phyloP scores from a whole-genome alignment of 1,140 invertebrate species.

The Megalonaias nervosa region DNA sequence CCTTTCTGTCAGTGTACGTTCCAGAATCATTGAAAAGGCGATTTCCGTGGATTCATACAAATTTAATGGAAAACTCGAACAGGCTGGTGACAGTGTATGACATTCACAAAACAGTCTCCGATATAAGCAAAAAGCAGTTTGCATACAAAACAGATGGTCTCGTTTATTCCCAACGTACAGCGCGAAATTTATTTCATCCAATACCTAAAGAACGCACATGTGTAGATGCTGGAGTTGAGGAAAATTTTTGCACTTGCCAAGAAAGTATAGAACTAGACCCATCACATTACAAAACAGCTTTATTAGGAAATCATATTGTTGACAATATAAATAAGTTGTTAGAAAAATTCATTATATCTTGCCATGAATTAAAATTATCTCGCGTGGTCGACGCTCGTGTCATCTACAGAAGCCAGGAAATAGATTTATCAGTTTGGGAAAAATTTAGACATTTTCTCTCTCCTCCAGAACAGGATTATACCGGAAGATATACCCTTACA shows the following conservation, averaged over 20 bases:
- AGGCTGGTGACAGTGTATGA: constrained; percentile 12
- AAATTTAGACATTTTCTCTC: too few species aligned
- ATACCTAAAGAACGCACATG: neutral
- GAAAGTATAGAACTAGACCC: neutral
- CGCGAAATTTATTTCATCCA: neutral
- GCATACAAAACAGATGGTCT: neutral
- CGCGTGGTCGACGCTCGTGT: neutral
- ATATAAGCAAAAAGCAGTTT: constrained; percentile 1
- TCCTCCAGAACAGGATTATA: too few species aligned
- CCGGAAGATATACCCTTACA: too few species aligned
- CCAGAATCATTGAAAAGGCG: constrained; percentile 8
- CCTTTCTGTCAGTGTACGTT: constrained; percentile 1
- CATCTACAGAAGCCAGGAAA: neutral
- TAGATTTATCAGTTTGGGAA: too few species aligned
- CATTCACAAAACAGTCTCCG: constrained; percentile 5
- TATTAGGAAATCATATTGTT: neutral
- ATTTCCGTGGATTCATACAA: neutral
- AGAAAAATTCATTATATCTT: neutral
- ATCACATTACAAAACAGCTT: neutral
- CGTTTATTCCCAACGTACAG: neutral
- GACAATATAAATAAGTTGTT: neutral
- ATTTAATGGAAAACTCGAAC: constrained; percentile 1
- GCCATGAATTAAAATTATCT: neutral
- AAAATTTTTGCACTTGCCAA: neutral
- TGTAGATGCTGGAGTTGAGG: neutral